phyloP scores from a whole-genome alignment of 1,140 invertebrate genomes.

The Lerema accius region DNA sequence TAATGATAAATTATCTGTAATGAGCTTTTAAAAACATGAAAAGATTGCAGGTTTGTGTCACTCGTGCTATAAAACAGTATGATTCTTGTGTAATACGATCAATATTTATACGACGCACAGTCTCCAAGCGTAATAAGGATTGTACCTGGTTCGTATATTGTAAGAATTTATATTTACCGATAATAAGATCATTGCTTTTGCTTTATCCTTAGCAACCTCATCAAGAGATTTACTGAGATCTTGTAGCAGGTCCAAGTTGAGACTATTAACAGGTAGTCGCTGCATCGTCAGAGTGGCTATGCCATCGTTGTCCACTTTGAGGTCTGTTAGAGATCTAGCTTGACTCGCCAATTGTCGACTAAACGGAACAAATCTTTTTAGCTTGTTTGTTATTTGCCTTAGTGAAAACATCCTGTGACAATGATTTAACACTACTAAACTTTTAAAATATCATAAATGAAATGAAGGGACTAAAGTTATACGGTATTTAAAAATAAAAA shows the following conservation, averaged over 20 bases:
- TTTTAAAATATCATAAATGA: too few relatives aligned
- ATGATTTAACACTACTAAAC: background rate
- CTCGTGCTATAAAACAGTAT: too few relatives aligned
- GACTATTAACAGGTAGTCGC: constrained; percentile 90
- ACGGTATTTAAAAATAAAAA: too few relatives aligned
- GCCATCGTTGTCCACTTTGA: constrained; percentile 85
- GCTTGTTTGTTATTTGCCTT: constrained; percentile 47
- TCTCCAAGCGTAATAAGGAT: too few relatives aligned
- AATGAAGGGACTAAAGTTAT: too few relatives aligned
- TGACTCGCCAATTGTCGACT: constrained; percentile 55
- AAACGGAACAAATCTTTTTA: constrained; percentile 43
- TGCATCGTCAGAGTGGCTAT: constrained; percentile 89
- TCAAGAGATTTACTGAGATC: constrained; percentile 86
- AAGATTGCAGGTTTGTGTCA: too few relatives aligned
- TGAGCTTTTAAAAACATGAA: too few relatives aligned
- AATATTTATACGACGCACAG: too few relatives aligned
- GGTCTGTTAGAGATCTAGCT: constrained; percentile 71
- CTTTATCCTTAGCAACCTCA: constrained; percentile 87
- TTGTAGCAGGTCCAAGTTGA: constrained; percentile 89
- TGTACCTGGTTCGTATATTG: too few relatives aligned
- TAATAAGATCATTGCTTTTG: constrained; percentile 90
- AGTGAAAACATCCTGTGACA: constrained; percentile 25
- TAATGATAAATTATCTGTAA: too few relatives aligned
- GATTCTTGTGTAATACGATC: too few relatives aligned
- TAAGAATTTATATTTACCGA: constrained; percentile 86